These are phyloP conservation scores for Autographa gamma DNA, from an alignment of 2,888 invertebrate genomes.

Conservation along the genomic window DNA sequence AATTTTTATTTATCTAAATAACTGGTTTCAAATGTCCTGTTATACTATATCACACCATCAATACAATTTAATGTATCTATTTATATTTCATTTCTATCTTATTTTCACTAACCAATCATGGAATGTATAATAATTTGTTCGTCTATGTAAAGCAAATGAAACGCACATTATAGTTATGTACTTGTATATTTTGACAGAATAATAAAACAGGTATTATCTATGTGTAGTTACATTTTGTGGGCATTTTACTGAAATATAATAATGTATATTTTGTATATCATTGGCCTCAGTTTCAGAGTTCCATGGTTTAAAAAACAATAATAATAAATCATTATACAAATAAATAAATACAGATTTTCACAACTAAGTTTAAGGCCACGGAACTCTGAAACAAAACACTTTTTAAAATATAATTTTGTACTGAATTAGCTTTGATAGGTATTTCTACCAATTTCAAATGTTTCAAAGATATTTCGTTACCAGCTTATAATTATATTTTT, in stretches of 20 bases:
- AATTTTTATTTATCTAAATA: too few relatives aligned
- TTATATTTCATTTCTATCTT: too few relatives aligned
- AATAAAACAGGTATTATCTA: slow-evolving; percentile 21
- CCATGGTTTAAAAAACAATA: slow-evolving; percentile 26
- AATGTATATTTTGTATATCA: slow-evolving; percentile 64
- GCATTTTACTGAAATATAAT: slow-evolving; percentile 44
- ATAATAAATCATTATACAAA: not conserved
- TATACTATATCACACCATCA: too few relatives aligned
- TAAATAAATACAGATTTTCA: not conserved
- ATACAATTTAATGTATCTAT: too few relatives aligned
- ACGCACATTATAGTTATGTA: not conserved
- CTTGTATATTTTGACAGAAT: slow-evolving; percentile 31
- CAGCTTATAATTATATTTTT: slow-evolving; percentile 61
- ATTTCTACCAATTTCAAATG: slow-evolving; percentile 63
- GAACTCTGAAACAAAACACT: slow-evolving; percentile 54
- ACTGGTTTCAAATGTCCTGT: too few relatives aligned
- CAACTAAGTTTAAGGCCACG: slow-evolving; percentile 27
- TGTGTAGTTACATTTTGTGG: slow-evolving; percentile 35
- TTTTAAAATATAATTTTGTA: slow-evolving; percentile 57
- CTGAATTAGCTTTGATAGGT: slow-evolving; percentile 63
- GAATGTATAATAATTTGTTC: not conserved
- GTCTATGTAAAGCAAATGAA: not conserved
- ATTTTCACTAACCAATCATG: too few relatives aligned
- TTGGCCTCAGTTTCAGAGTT: slow-evolving; percentile 61
- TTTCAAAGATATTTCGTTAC: slow-evolving; percentile 69